These are phyloP conservation scores for Leptopilina boulardi DNA, from an alignment of 1,140 invertebrate genomes.

Conservation along the genomic window DNA sequence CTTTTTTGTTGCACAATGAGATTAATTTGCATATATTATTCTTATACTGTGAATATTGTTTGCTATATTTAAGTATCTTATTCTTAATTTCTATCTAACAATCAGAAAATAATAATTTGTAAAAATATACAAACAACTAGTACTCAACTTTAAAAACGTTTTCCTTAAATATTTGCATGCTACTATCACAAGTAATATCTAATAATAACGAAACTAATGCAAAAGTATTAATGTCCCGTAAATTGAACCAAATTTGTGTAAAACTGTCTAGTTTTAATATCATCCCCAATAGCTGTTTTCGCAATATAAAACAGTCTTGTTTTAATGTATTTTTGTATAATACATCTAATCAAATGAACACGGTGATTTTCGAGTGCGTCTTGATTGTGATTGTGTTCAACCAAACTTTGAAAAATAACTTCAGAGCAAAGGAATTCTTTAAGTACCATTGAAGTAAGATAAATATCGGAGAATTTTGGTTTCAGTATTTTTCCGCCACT, in stretches of 20 bases:
- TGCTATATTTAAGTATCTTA: no score
- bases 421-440: constrained; percentile 31
- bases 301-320: constrained; percentile 33
- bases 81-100: no score
- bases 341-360: constrained; percentile 34
- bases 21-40: no score
- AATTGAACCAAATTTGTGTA: constrained; percentile 33
- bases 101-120: no score
- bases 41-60: no score
- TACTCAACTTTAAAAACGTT: no score
- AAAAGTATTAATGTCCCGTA: constrained; percentile 32
- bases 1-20: no score
- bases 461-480: not conserved
- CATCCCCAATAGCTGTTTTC: not conserved
- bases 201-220: no score
- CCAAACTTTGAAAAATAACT: constrained; percentile 14
- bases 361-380: constrained; percentile 34
- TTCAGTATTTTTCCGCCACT: not conserved
- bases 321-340: constrained; percentile 30
- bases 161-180: no score
- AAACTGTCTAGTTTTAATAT: not conserved
- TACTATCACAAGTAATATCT: no score
- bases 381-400: constrained; percentile 28
- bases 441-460: constrained; percentile 14
- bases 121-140: no score